phyloP scores from a whole-genome alignment of 1,140 invertebrate genomes.

The Drosophila mojavensis region DNA sequence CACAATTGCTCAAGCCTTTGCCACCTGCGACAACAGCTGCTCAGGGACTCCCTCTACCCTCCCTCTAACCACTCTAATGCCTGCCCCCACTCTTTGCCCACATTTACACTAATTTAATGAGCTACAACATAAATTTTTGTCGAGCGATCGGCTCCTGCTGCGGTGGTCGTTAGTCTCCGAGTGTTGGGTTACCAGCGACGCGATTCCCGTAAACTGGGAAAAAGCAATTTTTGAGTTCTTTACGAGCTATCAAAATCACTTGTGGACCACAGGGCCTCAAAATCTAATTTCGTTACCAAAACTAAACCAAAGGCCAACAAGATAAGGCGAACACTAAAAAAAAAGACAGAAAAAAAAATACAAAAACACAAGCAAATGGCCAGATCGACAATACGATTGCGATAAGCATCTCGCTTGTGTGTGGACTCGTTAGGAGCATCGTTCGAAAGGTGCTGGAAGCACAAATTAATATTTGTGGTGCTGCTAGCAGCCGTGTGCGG shows the following conservation, averaged over 20 bases:
- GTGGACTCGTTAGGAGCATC: slow-evolving; percentile 55
- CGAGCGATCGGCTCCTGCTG: slow-evolving; percentile 64
- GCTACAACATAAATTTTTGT: slow-evolving; percentile 75
- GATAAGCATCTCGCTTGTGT: slow-evolving; percentile 52
- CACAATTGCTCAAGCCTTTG: slow-evolving; percentile 23
- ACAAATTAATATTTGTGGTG: slow-evolving; percentile 80
- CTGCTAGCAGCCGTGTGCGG: slow-evolving; percentile 59
- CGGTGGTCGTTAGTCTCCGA: slow-evolving; percentile 52
- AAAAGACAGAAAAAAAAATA: no score
- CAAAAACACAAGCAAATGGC: slow-evolving; percentile 11
- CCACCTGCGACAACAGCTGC: slow-evolving; percentile 32
- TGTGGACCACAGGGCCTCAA: slow-evolving; percentile 62
- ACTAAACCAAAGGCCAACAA: slow-evolving; percentile 73
- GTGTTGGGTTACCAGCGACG: slow-evolving; percentile 41
- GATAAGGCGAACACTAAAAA: slow-evolving; percentile 67
- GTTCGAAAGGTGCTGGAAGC: slow-evolving; percentile 63
- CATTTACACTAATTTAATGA: slow-evolving; percentile 79
- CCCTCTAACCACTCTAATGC: background rate
- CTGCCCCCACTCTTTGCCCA: slow-evolving; percentile 34
- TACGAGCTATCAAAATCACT: slow-evolving; percentile 82
- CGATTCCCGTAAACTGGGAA: slow-evolving; percentile 50
- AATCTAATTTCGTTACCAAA: slow-evolving; percentile 78
- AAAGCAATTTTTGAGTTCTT: slow-evolving; percentile 72
- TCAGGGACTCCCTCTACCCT: background rate
- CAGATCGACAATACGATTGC: slow-evolving; percentile 26